A percentile compares a stretch with the other conserved stretches of the same genome.
These are phyloP conservation scores for Antidorcas marsupialis DNA, from an alignment of 2,113 vertebrate genomes.

Conservation along the genomic window DNA sequence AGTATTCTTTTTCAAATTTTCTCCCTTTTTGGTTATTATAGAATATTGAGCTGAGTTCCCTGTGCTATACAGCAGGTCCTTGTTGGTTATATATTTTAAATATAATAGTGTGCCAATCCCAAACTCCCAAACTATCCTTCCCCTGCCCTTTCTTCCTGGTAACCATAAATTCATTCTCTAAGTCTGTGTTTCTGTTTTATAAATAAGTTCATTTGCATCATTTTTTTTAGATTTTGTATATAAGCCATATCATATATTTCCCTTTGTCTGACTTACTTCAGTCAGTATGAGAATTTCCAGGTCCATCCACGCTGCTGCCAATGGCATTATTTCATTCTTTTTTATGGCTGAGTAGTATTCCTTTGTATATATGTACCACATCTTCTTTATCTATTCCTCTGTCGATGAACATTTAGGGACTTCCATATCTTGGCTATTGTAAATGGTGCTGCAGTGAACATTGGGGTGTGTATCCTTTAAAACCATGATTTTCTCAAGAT, in stretches of 20 bases:
- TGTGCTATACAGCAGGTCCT: not conserved
- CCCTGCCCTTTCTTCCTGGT: not conserved
- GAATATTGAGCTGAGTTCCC: not conserved
- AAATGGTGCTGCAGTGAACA: not conserved
- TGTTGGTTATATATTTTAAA: not conserved
- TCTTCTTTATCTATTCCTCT: not conserved
- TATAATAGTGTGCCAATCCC: not conserved
- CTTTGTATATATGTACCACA: not conserved
- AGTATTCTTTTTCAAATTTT: not conserved
- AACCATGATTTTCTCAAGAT: not conserved
- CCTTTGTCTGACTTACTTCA: not conserved
- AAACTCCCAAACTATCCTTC: not conserved
- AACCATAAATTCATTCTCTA: not conserved
- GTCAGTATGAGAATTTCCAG: not conserved
- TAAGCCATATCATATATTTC: not conserved
- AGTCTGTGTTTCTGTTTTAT: not conserved
- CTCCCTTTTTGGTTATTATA: not conserved
- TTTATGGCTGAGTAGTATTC: not conserved
- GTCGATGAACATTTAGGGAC: not conserved
- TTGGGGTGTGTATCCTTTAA: not conserved
- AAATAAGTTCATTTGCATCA: not conserved
- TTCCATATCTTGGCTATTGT: not conserved
- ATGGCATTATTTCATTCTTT: not conserved
- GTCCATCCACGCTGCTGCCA: not conserved
- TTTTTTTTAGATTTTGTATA: not conserved